phyloP scores from a whole-genome alignment of 1,140 invertebrate species.

The Brachionus paranguensis region DNA sequence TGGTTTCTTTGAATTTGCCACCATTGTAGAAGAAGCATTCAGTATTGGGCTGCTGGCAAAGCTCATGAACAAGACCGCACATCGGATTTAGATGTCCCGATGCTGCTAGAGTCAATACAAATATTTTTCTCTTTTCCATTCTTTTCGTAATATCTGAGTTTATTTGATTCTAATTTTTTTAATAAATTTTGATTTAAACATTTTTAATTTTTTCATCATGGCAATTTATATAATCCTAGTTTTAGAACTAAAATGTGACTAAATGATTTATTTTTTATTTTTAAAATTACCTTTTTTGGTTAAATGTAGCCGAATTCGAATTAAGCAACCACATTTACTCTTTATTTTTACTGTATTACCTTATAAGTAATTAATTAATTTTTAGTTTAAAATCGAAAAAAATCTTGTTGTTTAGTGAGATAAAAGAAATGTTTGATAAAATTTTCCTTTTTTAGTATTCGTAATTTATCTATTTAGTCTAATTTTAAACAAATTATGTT shows the following conservation, averaged over 20 bases:
- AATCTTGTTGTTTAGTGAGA: too few relatives aligned
- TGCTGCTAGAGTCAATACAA: not conserved
- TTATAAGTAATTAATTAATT: not conserved
- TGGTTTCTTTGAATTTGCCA: not conserved
- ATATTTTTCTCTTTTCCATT: not conserved
- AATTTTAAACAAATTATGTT: not conserved
- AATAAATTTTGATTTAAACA: not conserved
- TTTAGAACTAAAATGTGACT: not conserved
- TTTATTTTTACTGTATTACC: not conserved
- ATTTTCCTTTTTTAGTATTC: too few relatives aligned
- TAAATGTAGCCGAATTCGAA: not conserved
- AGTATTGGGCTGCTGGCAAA: not conserved
- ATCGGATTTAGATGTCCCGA: constrained; percentile 12
- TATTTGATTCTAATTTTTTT: not conserved
- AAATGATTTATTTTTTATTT: not conserved
- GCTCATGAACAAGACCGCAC: not conserved
- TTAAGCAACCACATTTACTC: not conserved
- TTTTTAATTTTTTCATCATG: not conserved
- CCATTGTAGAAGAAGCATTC: not conserved
- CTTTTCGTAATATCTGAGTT: not conserved
- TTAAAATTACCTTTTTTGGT: not conserved
- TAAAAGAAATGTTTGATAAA: too few relatives aligned
- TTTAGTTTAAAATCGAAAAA: not conserved
- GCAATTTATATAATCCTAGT: not conserved
- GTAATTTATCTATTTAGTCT: not conserved